Percentiles rank a stretch among this genome's conserved stretches.
Conservation (phyloP, 2,113 vertebrate genomes). For the Macaca mulatta region DNA sequence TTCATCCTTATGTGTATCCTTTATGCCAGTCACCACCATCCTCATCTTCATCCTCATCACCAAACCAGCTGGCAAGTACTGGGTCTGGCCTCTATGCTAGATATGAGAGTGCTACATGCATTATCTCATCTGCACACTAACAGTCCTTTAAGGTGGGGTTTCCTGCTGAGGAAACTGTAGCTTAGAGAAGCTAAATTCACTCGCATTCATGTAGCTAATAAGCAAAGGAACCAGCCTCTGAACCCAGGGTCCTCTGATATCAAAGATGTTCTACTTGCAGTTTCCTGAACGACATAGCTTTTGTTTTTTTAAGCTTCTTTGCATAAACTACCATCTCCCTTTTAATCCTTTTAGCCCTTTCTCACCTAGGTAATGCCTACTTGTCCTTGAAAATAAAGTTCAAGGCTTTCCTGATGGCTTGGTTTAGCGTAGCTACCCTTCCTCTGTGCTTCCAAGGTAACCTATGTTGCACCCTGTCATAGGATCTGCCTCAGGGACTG, state of each 20-base stretch:
- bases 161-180: neutral
- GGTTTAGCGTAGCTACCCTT: neutral
- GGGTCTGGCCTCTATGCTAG: neutral
- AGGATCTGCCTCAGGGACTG: neutral
- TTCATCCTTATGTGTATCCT: accelerated
- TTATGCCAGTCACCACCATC: neutral
- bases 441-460: neutral
- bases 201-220: neutral
- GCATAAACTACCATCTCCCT: neutral
- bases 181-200: neutral
- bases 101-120: neutral
- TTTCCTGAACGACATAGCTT: neutral
- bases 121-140: neutral
- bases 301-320: neutral
- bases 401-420: neutral
- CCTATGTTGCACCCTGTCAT: neutral
- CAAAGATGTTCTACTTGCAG: neutral
- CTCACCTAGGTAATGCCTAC: neutral
- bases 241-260: neutral
- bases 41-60: neutral
- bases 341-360: neutral
- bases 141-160: neutral
- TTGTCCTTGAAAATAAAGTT: neutral
- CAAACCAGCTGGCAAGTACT: neutral
- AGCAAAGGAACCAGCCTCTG: neutral